phyloP scores from a whole-genome alignment of 2,888 invertebrate species.

The Mamestra brassicae region DNA sequence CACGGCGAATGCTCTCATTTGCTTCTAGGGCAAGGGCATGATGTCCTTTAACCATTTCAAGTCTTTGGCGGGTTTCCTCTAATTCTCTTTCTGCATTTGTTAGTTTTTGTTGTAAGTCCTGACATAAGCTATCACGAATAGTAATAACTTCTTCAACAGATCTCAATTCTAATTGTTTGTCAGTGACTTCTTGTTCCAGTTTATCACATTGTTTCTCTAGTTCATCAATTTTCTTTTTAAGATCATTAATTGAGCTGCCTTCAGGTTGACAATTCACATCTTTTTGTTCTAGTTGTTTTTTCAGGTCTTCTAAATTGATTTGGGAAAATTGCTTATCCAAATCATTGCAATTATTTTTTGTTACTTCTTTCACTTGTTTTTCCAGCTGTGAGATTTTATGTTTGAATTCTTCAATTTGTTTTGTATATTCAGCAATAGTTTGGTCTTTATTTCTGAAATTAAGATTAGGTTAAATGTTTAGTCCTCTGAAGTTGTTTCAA shows the following conservation, averaged over 20 bases:
- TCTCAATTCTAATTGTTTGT: constrained; percentile 84
- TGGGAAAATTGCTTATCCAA: constrained; percentile 71
- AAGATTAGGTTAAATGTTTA: not conserved
- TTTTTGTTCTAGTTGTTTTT: constrained; percentile 39
- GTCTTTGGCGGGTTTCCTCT: constrained; percentile 84
- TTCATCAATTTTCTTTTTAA: constrained; percentile 76
- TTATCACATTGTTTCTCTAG: constrained; percentile 82
- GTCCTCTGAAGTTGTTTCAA: not conserved
- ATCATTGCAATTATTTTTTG: constrained; percentile 67
- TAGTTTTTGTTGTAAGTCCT: constrained; percentile 86
- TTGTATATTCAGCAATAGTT: constrained; percentile 84
- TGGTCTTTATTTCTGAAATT: constrained; percentile 85
- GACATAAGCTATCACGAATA: constrained; percentile 86
- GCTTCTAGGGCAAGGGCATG: constrained; percentile 88
- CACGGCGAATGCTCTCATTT: constrained; percentile 88
- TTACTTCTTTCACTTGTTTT: constrained; percentile 67
- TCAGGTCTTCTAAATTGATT: constrained; percentile 51
- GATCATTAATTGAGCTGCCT: constrained; percentile 66
- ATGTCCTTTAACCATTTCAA: constrained; percentile 89
- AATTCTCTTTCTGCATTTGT: constrained; percentile 79
- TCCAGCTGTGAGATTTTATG: constrained; percentile 79
- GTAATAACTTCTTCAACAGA: constrained; percentile 86
- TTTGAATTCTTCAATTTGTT: constrained; percentile 87
- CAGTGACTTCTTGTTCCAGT: constrained; percentile 83
- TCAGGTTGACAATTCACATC: constrained; percentile 26